phyloP scores from a whole-genome alignment of 2,888 invertebrate genomes.

The Camponotus fellah region DNA sequence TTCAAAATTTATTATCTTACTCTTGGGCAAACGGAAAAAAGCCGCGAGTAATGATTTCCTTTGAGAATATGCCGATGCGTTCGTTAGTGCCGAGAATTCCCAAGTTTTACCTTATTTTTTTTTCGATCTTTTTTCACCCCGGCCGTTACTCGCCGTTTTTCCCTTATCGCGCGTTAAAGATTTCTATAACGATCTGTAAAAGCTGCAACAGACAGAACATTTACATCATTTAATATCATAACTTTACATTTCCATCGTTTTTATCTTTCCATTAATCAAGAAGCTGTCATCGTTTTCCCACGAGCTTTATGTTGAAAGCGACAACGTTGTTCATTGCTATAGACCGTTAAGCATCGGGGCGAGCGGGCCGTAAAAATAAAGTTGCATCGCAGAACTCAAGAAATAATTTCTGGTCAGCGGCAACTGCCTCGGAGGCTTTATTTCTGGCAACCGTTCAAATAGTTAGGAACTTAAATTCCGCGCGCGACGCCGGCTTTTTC shows the following conservation, averaged over 20 bases:
- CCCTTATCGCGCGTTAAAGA: slow-evolving; percentile 24
- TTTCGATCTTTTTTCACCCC: slow-evolving; percentile 28
- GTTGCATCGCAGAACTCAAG: slow-evolving; percentile 53
- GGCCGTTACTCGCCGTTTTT: not conserved
- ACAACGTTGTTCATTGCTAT: slow-evolving; percentile 9
- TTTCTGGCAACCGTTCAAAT: slow-evolving; percentile 81
- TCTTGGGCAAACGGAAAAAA: slow-evolving; percentile 18
- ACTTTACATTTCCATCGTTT: slow-evolving; percentile 22
- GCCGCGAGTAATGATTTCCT: slow-evolving; percentile 68
- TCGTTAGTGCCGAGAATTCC: slow-evolving; percentile 63
- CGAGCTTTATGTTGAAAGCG: slow-evolving; percentile 23
- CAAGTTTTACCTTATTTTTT: slow-evolving; percentile 45
- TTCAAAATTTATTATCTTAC: slow-evolving; percentile 47
- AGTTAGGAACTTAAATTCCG: slow-evolving; percentile 81
- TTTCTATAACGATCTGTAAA: slow-evolving; percentile 48
- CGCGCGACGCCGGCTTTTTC: slow-evolving; percentile 61
- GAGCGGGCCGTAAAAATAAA: slow-evolving; percentile 43
- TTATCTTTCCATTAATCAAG: slow-evolving; percentile 36
- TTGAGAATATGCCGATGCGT: slow-evolving; percentile 62
- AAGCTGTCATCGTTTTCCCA: slow-evolving; percentile 1
- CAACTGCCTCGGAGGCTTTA: slow-evolving; percentile 63
- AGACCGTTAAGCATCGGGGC: not conserved
- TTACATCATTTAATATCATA: slow-evolving; percentile 32
- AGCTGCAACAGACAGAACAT: slow-evolving; percentile 17
- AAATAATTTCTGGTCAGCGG: slow-evolving; percentile 61